Conservation (phyloP, 2,888 invertebrate genomes). For the Blastobasis adustella region DNA sequence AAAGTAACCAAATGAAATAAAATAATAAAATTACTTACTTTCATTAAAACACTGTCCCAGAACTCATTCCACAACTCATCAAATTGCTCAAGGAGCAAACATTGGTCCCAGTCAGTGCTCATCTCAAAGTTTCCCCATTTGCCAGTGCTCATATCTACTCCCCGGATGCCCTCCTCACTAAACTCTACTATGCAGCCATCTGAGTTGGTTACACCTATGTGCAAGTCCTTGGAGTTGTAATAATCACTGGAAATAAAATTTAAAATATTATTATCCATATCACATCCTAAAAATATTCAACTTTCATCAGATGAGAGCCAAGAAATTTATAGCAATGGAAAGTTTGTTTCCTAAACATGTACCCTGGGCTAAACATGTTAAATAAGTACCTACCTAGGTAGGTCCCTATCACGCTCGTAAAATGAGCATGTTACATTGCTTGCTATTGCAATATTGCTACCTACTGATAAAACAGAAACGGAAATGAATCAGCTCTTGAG, state of each 20-base stretch:
- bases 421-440: too few species aligned
- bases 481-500: conserved; percentile 3
- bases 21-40: conserved; percentile 48
- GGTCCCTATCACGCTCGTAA: too few species aligned
- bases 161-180: conserved; percentile 83
- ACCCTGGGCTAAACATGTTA: too few species aligned
- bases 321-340: too few species aligned
- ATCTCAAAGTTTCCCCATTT: conserved; percentile 74
- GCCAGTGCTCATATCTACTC: conserved; percentile 72
- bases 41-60: conserved; percentile 81
- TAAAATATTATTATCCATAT: neutral
- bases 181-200: conserved; percentile 87
- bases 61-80: conserved; percentile 83
- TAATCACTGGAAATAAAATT: conserved; percentile 79
- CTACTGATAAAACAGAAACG: too few species aligned
- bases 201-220: conserved; percentile 92
- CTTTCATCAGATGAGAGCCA: too few species aligned
- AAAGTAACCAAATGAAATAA: too few species aligned
- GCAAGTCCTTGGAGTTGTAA: conserved; percentile 87
- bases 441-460: too few species aligned
- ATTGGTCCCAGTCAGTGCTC: conserved; percentile 81
- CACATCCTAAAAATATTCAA: conserved; percentile 8
- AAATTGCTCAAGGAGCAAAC: conserved; percentile 80
- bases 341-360: too few species aligned
- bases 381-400: too few species aligned